phyloP scores from a whole-genome alignment of 2,113 vertebrate species.

The Nymphicus hollandicus region DNA sequence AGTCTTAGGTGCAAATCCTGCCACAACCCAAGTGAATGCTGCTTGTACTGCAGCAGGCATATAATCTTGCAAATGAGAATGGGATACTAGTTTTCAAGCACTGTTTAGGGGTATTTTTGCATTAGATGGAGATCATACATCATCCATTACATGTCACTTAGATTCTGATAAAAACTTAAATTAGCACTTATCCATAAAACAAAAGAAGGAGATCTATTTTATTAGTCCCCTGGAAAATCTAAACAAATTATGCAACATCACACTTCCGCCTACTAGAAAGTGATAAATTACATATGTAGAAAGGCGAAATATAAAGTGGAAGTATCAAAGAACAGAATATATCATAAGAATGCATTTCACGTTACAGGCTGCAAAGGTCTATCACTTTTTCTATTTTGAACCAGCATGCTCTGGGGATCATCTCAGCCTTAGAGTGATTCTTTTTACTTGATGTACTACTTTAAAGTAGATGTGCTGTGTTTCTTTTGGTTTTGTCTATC shows the following conservation, averaged over 20 bases:
- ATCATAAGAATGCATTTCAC: constrained; percentile 13
- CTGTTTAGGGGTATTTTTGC: background rate
- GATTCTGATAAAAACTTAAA: constrained; percentile 12
- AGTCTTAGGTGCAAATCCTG: background rate
- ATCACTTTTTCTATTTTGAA: background rate
- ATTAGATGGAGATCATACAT: background rate
- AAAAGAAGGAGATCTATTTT: constrained; percentile 26
- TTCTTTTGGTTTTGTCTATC: background rate
- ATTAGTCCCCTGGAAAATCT: constrained; percentile 14
- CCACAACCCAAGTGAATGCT: background rate
- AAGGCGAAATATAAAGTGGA: constrained; percentile 1
- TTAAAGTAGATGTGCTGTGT: background rate
- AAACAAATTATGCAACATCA: constrained; percentile 48
- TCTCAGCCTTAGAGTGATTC: background rate
- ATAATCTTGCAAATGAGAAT: constrained; percentile 7
- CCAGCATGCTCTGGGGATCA: background rate
- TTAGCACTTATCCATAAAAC: constrained; percentile 5
- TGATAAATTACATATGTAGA: background rate
- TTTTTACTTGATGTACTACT: background rate
- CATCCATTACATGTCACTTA: background rate
- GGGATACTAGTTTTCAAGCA: background rate
- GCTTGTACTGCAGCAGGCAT: background rate
- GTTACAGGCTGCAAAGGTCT: background rate
- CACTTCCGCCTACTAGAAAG: background rate
- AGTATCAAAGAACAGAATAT: background rate